Percentiles rank a stretch among this genome's conserved stretches.
These are phyloP conservation scores for Allygus modestus DNA, from an alignment of 2,888 invertebrate species.

Conservation along the genomic window DNA sequence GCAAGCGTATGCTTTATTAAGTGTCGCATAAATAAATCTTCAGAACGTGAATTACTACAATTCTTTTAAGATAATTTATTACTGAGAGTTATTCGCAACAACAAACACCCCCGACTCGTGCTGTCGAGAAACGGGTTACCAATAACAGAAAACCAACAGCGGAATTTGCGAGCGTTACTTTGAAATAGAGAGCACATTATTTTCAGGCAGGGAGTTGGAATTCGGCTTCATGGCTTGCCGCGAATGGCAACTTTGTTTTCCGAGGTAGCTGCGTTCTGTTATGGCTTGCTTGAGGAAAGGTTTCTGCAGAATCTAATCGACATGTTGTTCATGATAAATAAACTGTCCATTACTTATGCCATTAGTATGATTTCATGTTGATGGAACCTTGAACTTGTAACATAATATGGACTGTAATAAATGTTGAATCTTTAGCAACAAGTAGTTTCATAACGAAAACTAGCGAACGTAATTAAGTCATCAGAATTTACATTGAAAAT, in stretches of 20 bases:
- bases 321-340: too few relatives aligned
- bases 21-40: slow-evolving; percentile 41
- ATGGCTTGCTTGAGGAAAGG: slow-evolving; percentile 18
- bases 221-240: slow-evolving; percentile 42
- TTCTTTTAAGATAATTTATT: slow-evolving; percentile 50
- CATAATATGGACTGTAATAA: too few relatives aligned
- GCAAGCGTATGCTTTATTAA: slow-evolving; percentile 5
- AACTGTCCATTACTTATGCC: too few relatives aligned
- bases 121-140: neutral
- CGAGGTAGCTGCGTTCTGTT: neutral
- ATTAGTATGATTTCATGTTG: too few relatives aligned
- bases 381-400: too few relatives aligned
- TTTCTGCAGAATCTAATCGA: neutral
- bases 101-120: neutral
- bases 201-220: slow-evolving; percentile 42
- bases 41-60: slow-evolving; percentile 7
- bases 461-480: too few relatives aligned
- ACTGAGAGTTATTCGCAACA: neutral
- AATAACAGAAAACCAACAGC: slow-evolving; percentile 41
- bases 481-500: too few relatives aligned
- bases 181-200: slow-evolving; percentile 53
- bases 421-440: too few relatives aligned
- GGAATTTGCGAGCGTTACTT: slow-evolving; percentile 50
- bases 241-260: slow-evolving; percentile 26
- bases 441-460: too few relatives aligned